Percentiles rank a stretch among this genome's conserved stretches.
Evolutionary conservation across 2,797 vertebrate genomes (phyloP).

Genomic region (Sebastes cheni): DNA sequence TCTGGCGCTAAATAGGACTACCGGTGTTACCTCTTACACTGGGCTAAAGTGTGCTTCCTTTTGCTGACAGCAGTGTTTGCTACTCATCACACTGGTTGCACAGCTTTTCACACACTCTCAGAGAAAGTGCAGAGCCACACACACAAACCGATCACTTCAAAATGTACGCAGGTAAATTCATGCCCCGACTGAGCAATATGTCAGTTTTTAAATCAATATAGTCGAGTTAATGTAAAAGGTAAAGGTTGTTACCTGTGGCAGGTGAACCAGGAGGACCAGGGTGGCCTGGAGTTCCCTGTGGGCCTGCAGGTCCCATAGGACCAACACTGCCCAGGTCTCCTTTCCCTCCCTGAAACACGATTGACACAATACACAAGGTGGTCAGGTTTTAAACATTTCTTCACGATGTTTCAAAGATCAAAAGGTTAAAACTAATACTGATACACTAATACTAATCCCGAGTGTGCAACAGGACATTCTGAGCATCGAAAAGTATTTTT

Average conservation of each 20-base stretch:
- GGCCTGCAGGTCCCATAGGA: constrained; percentile 89
- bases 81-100: not conserved
- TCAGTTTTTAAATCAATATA: not conserved
- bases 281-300: constrained; percentile 89
- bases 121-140: not conserved
- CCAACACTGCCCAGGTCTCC: constrained; percentile 87
- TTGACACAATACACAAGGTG: not conserved
- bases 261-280: constrained; percentile 90
- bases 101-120: constrained; percentile 10
- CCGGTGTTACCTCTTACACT: constrained; percentile 50
- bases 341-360: constrained; percentile 87
- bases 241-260: constrained; percentile 82
- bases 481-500: not conserved
- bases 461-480: not conserved
- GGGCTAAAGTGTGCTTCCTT: constrained; percentile 48
- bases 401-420: not conserved
- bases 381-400: not conserved
- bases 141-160: not conserved
- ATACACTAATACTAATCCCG: not conserved
- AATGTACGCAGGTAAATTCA: not conserved
- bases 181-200: not conserved
- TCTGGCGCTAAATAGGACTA: constrained; percentile 67
- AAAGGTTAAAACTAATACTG: not conserved
- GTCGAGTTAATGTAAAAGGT: not conserved
- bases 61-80: constrained; percentile 31